Conservation (phyloP, 1,140 invertebrate species). For the Aphelinus certus region DNA sequence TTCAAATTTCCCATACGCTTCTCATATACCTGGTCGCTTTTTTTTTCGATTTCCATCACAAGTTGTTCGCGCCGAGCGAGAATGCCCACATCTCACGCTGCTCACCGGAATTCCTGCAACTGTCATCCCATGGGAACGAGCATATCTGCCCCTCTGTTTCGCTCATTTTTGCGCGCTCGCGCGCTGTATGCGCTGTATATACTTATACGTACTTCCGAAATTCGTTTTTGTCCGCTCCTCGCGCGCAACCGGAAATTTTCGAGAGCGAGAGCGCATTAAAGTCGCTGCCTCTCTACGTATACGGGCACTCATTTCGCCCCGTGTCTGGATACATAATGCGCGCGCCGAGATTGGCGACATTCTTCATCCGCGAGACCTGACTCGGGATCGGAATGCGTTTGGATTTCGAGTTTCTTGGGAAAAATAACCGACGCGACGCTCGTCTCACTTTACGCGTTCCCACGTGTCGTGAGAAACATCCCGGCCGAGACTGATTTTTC, state of each 20-base stretch:
- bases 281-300: neutral
- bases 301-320: neutral
- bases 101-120: conserved; percentile 9
- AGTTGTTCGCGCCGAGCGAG: no score
- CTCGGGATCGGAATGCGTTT: conserved; percentile 30
- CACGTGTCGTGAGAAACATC: conserved; percentile 53
- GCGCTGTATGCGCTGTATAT: neutral
- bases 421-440: conserved; percentile 27
- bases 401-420: conserved; percentile 30
- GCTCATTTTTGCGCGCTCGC: neutral
- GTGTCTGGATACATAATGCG: neutral
- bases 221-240: neutral
- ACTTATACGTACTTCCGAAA: neutral
- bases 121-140: conserved; percentile 2
- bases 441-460: conserved; percentile 43
- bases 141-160: neutral
- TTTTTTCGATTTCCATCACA: neutral
- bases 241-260: neutral
- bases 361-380: conserved; percentile 6
- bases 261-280: neutral
- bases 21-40: no score
- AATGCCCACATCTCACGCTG: neutral
- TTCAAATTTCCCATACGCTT: no score
- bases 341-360: neutral
- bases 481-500: conserved; percentile 42